Base-by-base conservation (phyloP, 2,113 vertebrate species). In the Lichenostomus cassidix region DNA sequence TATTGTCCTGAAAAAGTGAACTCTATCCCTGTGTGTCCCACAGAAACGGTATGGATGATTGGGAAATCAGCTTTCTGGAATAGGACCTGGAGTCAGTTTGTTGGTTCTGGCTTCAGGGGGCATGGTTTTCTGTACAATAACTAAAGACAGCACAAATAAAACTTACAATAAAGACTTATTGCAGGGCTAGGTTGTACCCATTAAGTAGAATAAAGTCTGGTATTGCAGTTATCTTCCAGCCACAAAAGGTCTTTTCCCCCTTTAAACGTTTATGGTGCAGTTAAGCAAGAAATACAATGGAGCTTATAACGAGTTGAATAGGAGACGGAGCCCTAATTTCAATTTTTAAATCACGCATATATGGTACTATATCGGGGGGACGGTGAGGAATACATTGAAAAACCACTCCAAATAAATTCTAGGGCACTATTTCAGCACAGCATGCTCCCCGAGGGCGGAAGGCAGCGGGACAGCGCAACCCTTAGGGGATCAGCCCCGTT, bases 1-100 rank as follows among this genome's bases (percentile, higher is more conserved):
- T 59, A 12, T 24, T 64, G 15, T 58, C 58, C 35, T 37, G 31
- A 71, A 77, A 33, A 77, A 69, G 15, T 27, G 25, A 83, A 42
- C 27, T 74, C 12, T 35, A 20, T 27, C 19, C n/a, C 31, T 0
- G 0, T 15, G 3, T 15, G 3, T 67, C 60, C 42, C 50, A 28
- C 21, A 19, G 29, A n/a, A 37, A 44, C 60, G 63, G 29, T 10
- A 21, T 10, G 59, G 49, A 65, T 65, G 74, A 18, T 2, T 47
- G 74, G 42, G n/a, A 80, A 77, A 85, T 42, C 21, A 29, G 47
- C 31, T 23, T 60, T 44, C 33, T 7, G 10, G 10, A 17, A 23
- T 2, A 65, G 25, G 24, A 59, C 59, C 41, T 28, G 47, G 11
- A 46, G n/a, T 9, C 0, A 0, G 18, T 24, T 22, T 9, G 8